Conservation (phyloP, 35 echinoderm and acorn worm species). For the Hemicentrotus pulcherrimus region DNA sequence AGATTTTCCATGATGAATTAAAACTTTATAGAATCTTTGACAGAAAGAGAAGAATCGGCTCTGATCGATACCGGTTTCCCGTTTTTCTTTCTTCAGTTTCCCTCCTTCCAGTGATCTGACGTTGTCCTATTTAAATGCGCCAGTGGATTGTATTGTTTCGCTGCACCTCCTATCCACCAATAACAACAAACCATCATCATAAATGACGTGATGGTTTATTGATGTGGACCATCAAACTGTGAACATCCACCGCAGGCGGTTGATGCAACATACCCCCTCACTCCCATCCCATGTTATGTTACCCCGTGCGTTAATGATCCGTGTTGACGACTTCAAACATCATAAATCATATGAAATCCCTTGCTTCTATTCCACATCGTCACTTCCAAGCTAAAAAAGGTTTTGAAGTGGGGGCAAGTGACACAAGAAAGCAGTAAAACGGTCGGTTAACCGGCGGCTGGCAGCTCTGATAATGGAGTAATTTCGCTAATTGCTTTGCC, state of each 20-base stretch:
- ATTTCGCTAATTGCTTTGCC: background rate
- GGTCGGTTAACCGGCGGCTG: background rate
- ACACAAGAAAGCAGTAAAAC: background rate
- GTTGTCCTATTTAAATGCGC: background rate
- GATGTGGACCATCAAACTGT: background rate
- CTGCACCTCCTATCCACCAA: background rate
- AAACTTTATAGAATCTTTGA: too few species aligned
- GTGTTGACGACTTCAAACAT: background rate
- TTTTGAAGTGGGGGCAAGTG: background rate
- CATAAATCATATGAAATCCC: background rate
- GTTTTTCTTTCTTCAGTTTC: background rate
- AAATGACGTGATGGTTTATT: conserved; percentile 13
- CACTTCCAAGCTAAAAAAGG: background rate
- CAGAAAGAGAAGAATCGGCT: too few species aligned
- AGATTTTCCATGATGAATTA: too few species aligned
- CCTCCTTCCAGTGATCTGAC: background rate
- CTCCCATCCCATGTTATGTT: background rate
- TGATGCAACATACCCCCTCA: background rate
- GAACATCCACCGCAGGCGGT: background rate
- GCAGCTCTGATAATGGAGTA: background rate
- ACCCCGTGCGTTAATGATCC: background rate
- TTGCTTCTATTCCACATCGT: background rate
- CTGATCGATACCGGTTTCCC: background rate
- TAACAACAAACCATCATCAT: background rate
- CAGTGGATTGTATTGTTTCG: background rate